A percentile compares a stretch with the other conserved stretches of the same genome.
Evolutionary conservation across 37 sponge, comb jelly and placozoan species (phyloP).

Genomic region (Agelas oroides): DNA sequence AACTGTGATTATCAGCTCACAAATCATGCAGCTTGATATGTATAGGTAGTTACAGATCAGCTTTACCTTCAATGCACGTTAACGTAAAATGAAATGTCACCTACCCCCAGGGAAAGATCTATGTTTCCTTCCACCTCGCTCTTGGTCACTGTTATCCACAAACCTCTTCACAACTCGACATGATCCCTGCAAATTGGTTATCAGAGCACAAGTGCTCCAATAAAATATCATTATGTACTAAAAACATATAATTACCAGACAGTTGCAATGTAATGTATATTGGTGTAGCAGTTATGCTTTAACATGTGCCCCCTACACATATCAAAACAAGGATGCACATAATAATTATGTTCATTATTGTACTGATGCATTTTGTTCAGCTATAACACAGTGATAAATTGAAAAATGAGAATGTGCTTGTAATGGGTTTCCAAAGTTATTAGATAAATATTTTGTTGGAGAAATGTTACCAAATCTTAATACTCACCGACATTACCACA

Average conservation of each 20-base stretch:
- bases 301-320: no score
- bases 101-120: slow-evolving; percentile 7
- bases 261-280: no score
- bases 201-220: not conserved
- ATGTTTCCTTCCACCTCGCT: not conserved
- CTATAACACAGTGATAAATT: no score
- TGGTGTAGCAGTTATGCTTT: no score
- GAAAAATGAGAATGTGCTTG: not conserved
- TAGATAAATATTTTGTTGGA: slow-evolving; percentile 47
- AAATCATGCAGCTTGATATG: no score
- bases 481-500: slow-evolving; percentile 63
- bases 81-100: not conserved
- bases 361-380: no score
- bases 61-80: no score
- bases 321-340: no score
- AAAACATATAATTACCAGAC: no score
- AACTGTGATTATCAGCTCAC: no score
- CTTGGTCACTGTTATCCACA: slow-evolving; percentile 26
- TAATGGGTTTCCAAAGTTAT: not conserved
- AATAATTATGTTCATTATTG: no score
- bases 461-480: not conserved
- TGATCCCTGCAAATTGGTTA: slow-evolving; percentile 19
- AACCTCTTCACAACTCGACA: slow-evolving; percentile 65
- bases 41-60: no score
- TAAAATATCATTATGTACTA: not conserved